Conservation (phyloP, 2,113 vertebrate genomes). For the Maccullochella peelii region DNA sequence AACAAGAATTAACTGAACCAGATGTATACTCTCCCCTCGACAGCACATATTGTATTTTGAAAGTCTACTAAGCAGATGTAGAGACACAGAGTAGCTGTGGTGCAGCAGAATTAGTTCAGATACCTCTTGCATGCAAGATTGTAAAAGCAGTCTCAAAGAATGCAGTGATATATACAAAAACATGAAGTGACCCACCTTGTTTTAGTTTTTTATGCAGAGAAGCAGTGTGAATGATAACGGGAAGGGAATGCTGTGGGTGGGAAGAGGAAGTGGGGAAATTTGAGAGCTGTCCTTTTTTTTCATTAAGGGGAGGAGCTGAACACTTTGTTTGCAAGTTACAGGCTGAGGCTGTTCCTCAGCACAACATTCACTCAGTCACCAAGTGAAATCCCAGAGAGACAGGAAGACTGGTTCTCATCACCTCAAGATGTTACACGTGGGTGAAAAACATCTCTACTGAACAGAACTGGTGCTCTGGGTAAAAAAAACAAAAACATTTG, state of each 20-base stretch:
- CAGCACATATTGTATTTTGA: neutral
- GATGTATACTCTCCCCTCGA: neutral
- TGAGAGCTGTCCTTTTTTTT: conserved; percentile 39
- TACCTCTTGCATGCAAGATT: neutral
- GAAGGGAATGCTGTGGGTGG: conserved; percentile 30
- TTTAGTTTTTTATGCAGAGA: conserved; percentile 12
- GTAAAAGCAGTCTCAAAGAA: neutral
- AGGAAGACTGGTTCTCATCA: neutral
- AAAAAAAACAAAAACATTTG: neutral
- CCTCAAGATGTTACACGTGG: too few relatives aligned
- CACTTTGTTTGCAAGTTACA: neutral
- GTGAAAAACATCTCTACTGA: too few relatives aligned
- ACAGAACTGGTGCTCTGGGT: neutral
- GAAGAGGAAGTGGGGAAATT: conserved; percentile 62
- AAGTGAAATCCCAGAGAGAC: neutral
- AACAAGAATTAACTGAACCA: conserved; percentile 11
- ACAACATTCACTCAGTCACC: neutral
- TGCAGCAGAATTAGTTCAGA: neutral
- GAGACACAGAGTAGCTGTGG: neutral
- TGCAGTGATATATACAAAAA: neutral
- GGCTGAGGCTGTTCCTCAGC: neutral
- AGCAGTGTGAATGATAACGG: conserved; percentile 10
- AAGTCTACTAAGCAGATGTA: neutral
- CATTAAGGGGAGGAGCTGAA: conserved; percentile 41
- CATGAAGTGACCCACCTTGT: conserved; percentile 36